Base-by-base conservation (phyloP, 2,113 vertebrate species). In the Proteles cristata region DNA sequence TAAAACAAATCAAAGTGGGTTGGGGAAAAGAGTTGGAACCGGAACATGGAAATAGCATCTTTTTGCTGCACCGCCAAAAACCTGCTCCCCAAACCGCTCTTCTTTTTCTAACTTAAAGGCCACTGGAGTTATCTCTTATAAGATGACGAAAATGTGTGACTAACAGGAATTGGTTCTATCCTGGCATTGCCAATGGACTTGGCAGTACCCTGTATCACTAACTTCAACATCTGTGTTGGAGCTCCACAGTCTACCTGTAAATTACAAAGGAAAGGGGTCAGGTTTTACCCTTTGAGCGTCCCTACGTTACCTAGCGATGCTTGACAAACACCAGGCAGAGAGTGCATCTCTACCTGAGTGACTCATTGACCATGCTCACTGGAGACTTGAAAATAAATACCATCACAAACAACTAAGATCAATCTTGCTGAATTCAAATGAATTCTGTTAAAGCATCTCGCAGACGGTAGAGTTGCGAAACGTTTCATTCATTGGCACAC, bases 131-230 rank as follows among this genome's bases (percentile, higher is more conserved):
- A 19, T 33, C 74, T 43, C 55, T 50, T 11, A 11, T 17, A 90
- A 48, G 50, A 61, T 12, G 39, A 28, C 35, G 71, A 73, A 39
- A 48, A n/a, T 1, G 1, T 39, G 28, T 17, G 61, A 88, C 61
- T 35, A 11, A 69, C 1, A 17, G 25, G 14, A 48, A 66, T 23
- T 10, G 7, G 31, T 11, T 14, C 61, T 10, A 4, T 0, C 8
- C 0, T 7, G 61, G 63, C 50, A 8, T 4, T 11, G 11, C 89
- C 77, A 15, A 1, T 1, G 28, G 1, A 35, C 45, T 3, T 1
- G 61, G 25, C 69, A 8, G 50, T 1, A n/a, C 63, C 28, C 28
- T 2, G 28, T 4, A 31, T 45, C 35, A 10, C 31, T 45, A 15
- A 16, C 12, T 33, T 35, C 25, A 31, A 14, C 28, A 26, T 2